Evolutionary conservation across 2,888 invertebrate species (phyloP), one percentile per base, ranked within the genome.

Genomic region (Loripinus fragilis): DNA sequence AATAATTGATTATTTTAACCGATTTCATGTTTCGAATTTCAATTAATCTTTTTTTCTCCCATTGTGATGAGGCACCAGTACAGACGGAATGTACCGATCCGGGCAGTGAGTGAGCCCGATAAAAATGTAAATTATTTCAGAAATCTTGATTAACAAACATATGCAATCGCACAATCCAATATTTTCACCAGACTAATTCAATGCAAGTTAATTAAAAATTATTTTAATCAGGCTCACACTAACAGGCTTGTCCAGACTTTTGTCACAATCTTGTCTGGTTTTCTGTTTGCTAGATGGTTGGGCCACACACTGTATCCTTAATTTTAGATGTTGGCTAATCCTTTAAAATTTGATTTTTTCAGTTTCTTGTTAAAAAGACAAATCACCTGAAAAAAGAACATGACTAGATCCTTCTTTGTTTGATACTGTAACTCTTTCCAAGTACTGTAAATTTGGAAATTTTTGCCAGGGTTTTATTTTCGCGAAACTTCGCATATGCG

Each of bases 81-180:
- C 30, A 60, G 60, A 33, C 30, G 33, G 33, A 60, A 60, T 33
- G 33, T 60, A n/a, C n/a, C n/a, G 38, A 8, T 30, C 60, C 33
- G 2, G 17, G 60, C 52, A 20, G 60, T 60, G 60, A 30, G 20
- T 2, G 33, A 60, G 28, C 17, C 25, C 33, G 60, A 60, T 60
- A 60, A 60, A 60, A 60, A 60, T 60, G 60, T 60, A 60, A 60
- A 60, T 60, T 33, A 60, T 60, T 60, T 30, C 20, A 20, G 28
- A 60, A 60, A 60, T 33, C 60, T 60, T 60, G 33, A 60, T 60
- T 33, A 30, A 60, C 33, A 2, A 23, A n/a, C 10, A 7, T 33
- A 60, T 60, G 30, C 60, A 33, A 30, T 60, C 2, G 30, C 60
- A 60, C 60, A 60, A 60, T 33, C 60, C 23, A 60, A 20, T 60